Conservation (phyloP, 2,797 vertebrate genomes). For the Oreortyx pictus region DNA sequence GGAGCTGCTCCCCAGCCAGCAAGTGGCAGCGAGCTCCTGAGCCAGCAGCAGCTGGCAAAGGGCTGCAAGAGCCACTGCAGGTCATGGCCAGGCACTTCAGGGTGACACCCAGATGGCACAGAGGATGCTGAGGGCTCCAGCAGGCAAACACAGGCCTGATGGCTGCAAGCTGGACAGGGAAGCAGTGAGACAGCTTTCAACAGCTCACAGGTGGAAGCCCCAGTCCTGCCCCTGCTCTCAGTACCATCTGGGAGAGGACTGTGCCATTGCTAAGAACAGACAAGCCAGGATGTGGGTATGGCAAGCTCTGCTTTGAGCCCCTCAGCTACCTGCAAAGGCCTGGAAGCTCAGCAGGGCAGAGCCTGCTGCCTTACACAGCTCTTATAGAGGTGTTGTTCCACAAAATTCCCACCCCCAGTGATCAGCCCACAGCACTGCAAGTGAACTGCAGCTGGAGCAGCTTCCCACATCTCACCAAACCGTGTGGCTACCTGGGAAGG, state of each 20-base stretch:
- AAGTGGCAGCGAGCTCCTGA: neutral
- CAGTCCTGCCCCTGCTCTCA: neutral
- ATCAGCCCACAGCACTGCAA: neutral
- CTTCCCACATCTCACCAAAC: neutral
- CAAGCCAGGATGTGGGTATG: neutral
- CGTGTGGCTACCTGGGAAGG: neutral
- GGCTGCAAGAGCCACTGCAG: neutral
- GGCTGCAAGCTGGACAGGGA: neutral
- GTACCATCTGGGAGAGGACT: neutral
- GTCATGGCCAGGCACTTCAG: neutral
- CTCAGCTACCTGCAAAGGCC: neutral
- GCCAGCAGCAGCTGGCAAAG: neutral
- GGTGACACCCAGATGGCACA: neutral
- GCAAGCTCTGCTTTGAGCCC: neutral
- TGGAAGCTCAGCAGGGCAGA: neutral
- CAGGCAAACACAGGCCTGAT: neutral
- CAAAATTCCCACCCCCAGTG: neutral
- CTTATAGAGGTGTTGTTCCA: neutral
- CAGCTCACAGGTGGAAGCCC: neutral
- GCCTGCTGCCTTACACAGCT: neutral
- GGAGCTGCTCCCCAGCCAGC: neutral
- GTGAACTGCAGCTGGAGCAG: accelerated
- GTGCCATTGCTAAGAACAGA: neutral
- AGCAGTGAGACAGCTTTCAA: neutral
- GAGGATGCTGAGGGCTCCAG: accelerated